Evolutionary conservation across 64 coral and sea anemone species (phyloP).

Genomic region (Montipora efflorescens): DNA sequence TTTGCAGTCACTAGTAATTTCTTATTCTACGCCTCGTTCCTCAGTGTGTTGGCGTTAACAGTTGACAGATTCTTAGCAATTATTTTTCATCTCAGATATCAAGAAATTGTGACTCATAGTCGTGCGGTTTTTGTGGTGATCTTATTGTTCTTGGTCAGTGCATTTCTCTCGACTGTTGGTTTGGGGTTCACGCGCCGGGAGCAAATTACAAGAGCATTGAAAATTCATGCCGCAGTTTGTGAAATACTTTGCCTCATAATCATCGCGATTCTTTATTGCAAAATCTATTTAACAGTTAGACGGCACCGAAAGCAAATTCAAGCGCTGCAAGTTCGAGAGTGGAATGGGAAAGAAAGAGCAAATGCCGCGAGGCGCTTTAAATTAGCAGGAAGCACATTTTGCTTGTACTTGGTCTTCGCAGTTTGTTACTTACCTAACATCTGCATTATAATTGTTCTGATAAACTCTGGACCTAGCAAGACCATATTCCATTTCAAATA

Average conservation of each 20-base stretch:
- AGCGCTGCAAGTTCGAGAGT: not conserved
- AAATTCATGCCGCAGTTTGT: not conserved
- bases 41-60: not conserved
- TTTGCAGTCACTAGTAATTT: too few relatives aligned
- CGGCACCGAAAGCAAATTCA: not conserved
- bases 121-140: not conserved
- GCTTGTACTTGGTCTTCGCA: not conserved
- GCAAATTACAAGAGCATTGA: not conserved
- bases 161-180: not conserved
- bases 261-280: not conserved
- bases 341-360: not conserved
- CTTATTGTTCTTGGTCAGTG: not conserved
- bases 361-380: not conserved
- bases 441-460: not conserved
- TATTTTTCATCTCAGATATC: conserved; percentile 12
- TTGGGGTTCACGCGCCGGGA: not conserved
- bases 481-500: not conserved
- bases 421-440: not conserved
- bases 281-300: not conserved
- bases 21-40: too few relatives aligned
- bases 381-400: not conserved
- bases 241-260: not conserved
- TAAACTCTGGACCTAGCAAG: not conserved
- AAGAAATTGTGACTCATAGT: not conserved
- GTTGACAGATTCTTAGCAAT: not conserved